A percentile compares a stretch with the other conserved stretches of the same genome.
These are phyloP conservation scores for Cryptophagus acutangulus DNA, from an alignment of 2,888 invertebrate genomes.

Conservation along the genomic window DNA sequence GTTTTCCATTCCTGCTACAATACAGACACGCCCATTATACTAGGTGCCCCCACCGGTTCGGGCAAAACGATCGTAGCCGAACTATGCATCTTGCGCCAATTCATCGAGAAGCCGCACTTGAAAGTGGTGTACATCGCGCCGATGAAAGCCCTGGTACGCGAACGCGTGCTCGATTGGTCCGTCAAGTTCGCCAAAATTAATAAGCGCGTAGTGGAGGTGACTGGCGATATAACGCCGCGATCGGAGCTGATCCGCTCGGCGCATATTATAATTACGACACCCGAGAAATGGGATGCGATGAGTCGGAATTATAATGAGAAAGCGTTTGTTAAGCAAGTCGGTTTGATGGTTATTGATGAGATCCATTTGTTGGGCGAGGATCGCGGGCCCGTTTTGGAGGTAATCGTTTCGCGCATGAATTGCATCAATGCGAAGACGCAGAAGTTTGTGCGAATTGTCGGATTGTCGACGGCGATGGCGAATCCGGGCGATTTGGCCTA, in stretches of 20 bases:
- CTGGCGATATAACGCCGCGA: conserved; percentile 89
- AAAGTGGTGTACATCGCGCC: conserved; percentile 98
- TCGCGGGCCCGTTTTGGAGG: conserved; percentile 87
- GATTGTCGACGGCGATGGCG: conserved; percentile 94
- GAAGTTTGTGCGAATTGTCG: conserved; percentile 79
- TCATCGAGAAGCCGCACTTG: conserved; percentile 70
- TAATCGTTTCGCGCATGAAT: conserved; percentile 95
- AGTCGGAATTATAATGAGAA: conserved; percentile 97
- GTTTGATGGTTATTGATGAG: conserved; percentile 94
- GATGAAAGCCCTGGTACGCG: conserved; percentile 93
- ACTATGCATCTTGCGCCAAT: conserved; percentile 91
- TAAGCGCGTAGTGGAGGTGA: conserved; percentile 89
- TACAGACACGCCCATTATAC: conserved; percentile 85
- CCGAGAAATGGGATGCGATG: conserved; percentile 99
- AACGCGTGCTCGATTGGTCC: conserved; percentile 95
- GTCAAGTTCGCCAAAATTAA: conserved; percentile 65
- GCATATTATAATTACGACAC: conserved; percentile 95
- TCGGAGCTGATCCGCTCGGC: conserved; percentile 75
- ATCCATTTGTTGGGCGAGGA: conserved; percentile 94
- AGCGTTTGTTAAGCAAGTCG: conserved; percentile 87
- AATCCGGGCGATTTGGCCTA: conserved; percentile 95
- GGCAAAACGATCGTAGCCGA: conserved; percentile 99
- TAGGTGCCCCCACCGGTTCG: conserved; percentile 94
- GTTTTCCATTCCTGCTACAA: conserved; percentile 95
- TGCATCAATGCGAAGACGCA: conserved; percentile 90